Evolutionary conservation across 2,888 invertebrate species (phyloP).

Genomic region (Leptodirus hochenwartii): DNA sequence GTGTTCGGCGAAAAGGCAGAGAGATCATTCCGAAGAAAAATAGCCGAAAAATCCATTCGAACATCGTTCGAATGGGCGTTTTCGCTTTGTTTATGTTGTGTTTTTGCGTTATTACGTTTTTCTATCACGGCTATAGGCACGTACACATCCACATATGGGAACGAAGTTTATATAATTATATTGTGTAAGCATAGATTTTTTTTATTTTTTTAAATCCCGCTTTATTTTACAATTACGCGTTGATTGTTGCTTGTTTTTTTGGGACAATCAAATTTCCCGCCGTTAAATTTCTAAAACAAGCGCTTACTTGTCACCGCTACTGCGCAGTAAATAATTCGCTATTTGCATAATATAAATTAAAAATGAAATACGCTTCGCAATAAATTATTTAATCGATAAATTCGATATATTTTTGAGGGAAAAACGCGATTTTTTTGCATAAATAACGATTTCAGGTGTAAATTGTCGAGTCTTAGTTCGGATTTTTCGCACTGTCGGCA

Average conservation of each 20-base stretch:
- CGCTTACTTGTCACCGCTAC: no score
- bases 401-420: no score
- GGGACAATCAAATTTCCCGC: background rate
- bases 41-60: constrained; percentile 69
- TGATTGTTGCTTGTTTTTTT: constrained; percentile 5
- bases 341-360: no score
- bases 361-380: no score
- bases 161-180: constrained; percentile 53
- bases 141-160: constrained; percentile 57
- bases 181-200: constrained; percentile 46
- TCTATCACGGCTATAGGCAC: constrained; percentile 71
- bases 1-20: constrained; percentile 62
- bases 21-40: constrained; percentile 72
- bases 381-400: no score
- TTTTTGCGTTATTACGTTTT: constrained; percentile 62
- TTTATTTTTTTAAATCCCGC: background rate
- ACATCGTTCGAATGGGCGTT: constrained; percentile 69
- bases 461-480: constrained; percentile 23
- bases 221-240: no score
- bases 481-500: constrained; percentile 39
- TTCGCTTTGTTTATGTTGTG: constrained; percentile 60
- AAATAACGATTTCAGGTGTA: constrained; percentile 27
- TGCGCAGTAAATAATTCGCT: no score
- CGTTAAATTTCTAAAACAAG: constrained; percentile 6
- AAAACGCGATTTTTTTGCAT: constrained; percentile 6